A percentile compares a stretch with the other conserved stretches of the same genome.
These are phyloP conservation scores for Rissa tridactyla DNA, from an alignment of 2,113 vertebrate species.

Conservation along the genomic window DNA sequence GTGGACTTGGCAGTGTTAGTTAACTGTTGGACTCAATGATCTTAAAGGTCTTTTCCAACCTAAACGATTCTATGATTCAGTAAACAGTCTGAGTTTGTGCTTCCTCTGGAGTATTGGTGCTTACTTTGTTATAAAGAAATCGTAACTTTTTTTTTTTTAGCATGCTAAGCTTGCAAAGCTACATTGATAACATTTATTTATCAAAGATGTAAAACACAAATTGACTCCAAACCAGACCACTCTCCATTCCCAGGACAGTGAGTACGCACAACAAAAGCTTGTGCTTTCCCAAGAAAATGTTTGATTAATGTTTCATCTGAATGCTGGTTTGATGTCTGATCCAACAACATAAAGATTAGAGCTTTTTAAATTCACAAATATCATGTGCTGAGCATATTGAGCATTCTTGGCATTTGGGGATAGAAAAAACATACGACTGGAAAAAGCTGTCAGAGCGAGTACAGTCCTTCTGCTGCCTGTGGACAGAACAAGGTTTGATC, in stretches of 20 bases:
- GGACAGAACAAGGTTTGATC: not conserved
- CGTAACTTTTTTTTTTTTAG: not conserved
- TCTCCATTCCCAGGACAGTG: not conserved
- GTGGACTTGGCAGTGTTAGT: not conserved
- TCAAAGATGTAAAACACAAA: conserved; percentile 26
- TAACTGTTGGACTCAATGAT: not conserved
- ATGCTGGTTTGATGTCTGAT: conserved; percentile 3
- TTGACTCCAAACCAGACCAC: not conserved
- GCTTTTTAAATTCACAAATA: not conserved
- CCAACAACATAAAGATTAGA: conserved; percentile 11
- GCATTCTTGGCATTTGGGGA: not conserved
- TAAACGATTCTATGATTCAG: not conserved
- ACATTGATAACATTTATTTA: not conserved
- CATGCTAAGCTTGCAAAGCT: not conserved
- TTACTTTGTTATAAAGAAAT: not conserved
- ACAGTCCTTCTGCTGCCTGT: not conserved
- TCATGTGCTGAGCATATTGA: not conserved
- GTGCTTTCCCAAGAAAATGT: not conserved
- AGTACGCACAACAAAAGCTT: not conserved
- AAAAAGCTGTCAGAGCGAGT: not conserved
- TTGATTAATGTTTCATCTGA: conserved; percentile 13
- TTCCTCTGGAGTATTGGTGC: not conserved
- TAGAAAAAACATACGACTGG: not conserved
- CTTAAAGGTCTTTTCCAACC: not conserved
- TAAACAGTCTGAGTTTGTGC: not conserved